These are phyloP conservation scores for Drosophila leontia DNA, from an alignment of 1,140 invertebrate genomes.

Conservation along the genomic window DNA sequence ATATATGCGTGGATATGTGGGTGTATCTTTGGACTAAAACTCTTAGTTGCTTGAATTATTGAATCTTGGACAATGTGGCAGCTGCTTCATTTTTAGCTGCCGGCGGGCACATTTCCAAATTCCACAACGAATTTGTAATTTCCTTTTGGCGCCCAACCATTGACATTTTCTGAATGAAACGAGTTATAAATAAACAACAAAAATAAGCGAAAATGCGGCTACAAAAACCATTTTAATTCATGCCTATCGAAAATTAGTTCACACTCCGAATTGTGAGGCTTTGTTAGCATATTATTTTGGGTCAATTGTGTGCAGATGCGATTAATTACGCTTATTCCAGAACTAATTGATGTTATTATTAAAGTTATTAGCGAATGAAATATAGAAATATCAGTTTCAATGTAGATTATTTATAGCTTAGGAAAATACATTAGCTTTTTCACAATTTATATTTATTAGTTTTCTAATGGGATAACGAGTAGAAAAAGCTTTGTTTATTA, in stretches of 20 bases:
- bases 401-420: neutral
- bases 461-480: neutral
- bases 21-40: slow-evolving; percentile 1
- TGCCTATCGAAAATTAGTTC: slow-evolving; percentile 41
- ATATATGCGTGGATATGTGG: neutral
- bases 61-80: slow-evolving; percentile 6
- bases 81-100: slow-evolving; percentile 25
- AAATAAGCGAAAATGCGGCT: neutral
- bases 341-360: slow-evolving; percentile 15
- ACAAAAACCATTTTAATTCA: slow-evolving; percentile 38
- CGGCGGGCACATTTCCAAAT: slow-evolving; percentile 11
- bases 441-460: neutral
- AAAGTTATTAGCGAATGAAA: slow-evolving; percentile 5
- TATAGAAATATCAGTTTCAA: no score
- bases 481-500: neutral
- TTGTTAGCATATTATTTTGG: slow-evolving; percentile 1
- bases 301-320: neutral
- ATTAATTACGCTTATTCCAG: slow-evolving; percentile 1
- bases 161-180: slow-evolving; percentile 48
- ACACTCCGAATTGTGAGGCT: slow-evolving; percentile 27
- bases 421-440: neutral
- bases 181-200: slow-evolving; percentile 31
- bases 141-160: slow-evolving; percentile 20
- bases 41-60: slow-evolving; percentile 34
- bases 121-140: slow-evolving; percentile 8